Evolutionary conservation across 2,797 vertebrate genomes (phyloP).

Genomic region (Hoplostethus mediterraneus): DNA sequence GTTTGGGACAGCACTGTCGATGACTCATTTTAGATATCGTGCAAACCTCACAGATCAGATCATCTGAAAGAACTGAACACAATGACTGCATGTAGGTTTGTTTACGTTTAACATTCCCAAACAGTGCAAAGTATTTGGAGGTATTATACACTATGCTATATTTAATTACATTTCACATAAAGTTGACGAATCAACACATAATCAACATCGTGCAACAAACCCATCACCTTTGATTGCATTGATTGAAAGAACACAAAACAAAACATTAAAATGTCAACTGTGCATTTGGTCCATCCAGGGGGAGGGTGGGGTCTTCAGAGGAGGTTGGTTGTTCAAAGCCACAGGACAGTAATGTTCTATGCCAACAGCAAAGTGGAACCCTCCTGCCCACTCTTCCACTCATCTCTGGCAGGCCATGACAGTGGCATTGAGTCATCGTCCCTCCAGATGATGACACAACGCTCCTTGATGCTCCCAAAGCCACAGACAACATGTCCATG

Average conservation of each 20-base stretch:
- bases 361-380: slow-evolving; percentile 6
- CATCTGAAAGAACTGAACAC: background rate
- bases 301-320: background rate
- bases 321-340: slow-evolving; percentile 6
- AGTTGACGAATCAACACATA: no score
- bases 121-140: background rate
- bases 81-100: background rate
- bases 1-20: background rate
- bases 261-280: slow-evolving; percentile 3
- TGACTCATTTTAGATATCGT: background rate
- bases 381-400: background rate
- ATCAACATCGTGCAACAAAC: no score
- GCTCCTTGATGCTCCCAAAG: slow-evolving; percentile 8
- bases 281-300: background rate
- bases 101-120: background rate
- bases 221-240: background rate
- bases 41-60: slow-evolving; percentile 1
- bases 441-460: slow-evolving; percentile 30
- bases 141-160: background rate
- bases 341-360: slow-evolving; percentile 9
- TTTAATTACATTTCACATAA: background rate
- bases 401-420: slow-evolving; percentile 17
- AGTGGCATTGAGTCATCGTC: slow-evolving; percentile 23
- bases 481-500: slow-evolving; percentile 6
- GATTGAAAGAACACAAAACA: slow-evolving; percentile 4